These are phyloP conservation scores for Phaenicophaeus curvirostris DNA, from an alignment of 2,797 vertebrate genomes.

Conservation along the genomic window DNA sequence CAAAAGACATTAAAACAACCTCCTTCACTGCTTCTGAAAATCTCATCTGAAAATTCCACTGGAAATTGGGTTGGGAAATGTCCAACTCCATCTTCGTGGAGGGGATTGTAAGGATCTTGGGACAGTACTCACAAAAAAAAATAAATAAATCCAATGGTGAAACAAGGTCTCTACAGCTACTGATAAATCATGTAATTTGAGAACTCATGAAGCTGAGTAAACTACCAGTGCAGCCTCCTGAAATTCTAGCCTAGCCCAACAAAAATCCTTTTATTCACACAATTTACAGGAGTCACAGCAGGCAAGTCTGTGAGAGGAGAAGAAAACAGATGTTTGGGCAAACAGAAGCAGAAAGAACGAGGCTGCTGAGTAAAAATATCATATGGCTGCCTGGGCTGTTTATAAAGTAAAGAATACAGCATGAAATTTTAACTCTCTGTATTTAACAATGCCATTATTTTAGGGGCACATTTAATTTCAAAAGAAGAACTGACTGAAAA, in stretches of 20 bases:
- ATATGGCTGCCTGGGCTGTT: not conserved
- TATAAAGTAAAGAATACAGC: conserved; percentile 3
- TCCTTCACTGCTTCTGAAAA: conserved; percentile 21
- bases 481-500: not conserved
- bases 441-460: conserved; percentile 47
- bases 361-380: conserved; percentile 3
- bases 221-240: conserved; percentile 5
- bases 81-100: not conserved
- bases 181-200: conserved; percentile 23
- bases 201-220: conserved; percentile 9
- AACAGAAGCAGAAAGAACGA: conserved; percentile 3
- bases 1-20: not conserved
- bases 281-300: conserved; percentile 50
- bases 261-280: conserved; percentile 60
- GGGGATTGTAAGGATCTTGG: not conserved
- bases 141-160: not conserved
- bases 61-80: not conserved
- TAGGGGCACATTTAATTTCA: conserved; percentile 8
- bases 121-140: not conserved
- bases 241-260: conserved; percentile 37
- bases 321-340: conserved; percentile 33
- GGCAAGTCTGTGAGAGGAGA: conserved; percentile 11
- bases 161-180: not conserved
- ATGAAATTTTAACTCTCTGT: conserved; percentile 38
- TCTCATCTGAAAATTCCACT: conserved; percentile 11